Base-by-base conservation (phyloP, 1,140 invertebrate genomes). In the Micrasema minimum region DNA sequence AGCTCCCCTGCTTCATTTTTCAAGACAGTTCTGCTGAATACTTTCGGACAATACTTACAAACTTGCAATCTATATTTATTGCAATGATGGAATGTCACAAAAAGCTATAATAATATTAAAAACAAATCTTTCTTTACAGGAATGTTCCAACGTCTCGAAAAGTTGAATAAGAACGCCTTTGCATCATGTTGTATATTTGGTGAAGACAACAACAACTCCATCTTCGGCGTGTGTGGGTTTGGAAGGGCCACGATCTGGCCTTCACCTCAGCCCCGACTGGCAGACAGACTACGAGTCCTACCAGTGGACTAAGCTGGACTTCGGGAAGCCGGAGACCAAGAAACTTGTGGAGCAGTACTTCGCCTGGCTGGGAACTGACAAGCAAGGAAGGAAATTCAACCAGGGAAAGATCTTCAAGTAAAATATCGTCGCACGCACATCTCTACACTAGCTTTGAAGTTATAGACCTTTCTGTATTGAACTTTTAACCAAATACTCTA, bases 401-500 rank as follows among this genome's bases (percentile, higher is more conserved):
- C 94, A 99, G 87, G 98, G 98, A 83, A 99, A 99, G 88, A 96
- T 99, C 81, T 99, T 99, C 88, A 99, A 99, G 88, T 99, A 46
- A 75, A 43, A 53, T 35, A 31, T n/a, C 14, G 37, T 10, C 9
- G 3, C 26, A 31, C 26, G 22, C 35, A 37, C 55, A 59, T 23
- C 51, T 4, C 7, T 31, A 31, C 14, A 31, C 11, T 53, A 53
- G 18, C 38, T 45, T 45, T 62, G 59, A 62, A 59, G 14, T 62
- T 62, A 62, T 62, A 62, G 59, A 62, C n/a, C 23, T 23, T 7
- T 62, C 59, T 46, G 35, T 38, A 57, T 46, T 26, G 59, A 18
- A 14, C 12, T 46, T 46, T 46, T 23, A 53, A 53, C n/a, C 22
- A 11, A 62, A 62, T 62, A 62, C 59, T 62, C 59, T 26, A 18